Evolutionary conservation across 1,140 invertebrate genomes (phyloP).

Genomic region (Eubasilissa regina): DNA sequence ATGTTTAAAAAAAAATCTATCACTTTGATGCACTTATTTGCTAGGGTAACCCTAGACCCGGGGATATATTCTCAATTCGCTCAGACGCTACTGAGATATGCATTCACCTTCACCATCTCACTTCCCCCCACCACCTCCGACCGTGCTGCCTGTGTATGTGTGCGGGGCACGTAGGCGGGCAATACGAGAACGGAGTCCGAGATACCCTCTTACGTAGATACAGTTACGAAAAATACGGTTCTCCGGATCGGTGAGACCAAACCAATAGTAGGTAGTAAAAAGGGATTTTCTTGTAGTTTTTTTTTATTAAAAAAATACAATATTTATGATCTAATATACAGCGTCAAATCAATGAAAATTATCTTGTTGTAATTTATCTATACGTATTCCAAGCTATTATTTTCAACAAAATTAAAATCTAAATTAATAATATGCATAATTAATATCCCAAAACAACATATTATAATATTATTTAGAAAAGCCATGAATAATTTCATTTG

Average conservation of each 20-base stretch:
- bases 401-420: too few species aligned
- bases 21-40: neutral
- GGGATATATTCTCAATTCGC: conserved; percentile 53
- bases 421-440: too few species aligned
- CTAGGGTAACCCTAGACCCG: conserved; percentile 50
- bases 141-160: conserved; percentile 4
- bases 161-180: conserved; percentile 42
- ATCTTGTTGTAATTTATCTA: too few species aligned
- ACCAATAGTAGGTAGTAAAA: neutral
- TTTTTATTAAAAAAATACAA: too few species aligned
- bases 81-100: conserved; percentile 56
- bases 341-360: too few species aligned
- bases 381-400: too few species aligned
- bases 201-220: conserved; percentile 46
- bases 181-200: conserved; percentile 52
- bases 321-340: too few species aligned
- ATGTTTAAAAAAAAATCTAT: too few species aligned
- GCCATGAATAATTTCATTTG: too few species aligned
- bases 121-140: neutral
- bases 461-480: too few species aligned
- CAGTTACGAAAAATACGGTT: conserved; percentile 52
- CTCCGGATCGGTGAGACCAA: neutral
- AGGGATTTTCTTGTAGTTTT: too few species aligned
- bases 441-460: too few species aligned
- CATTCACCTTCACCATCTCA: conserved; percentile 49